Evolutionary conservation across 2,888 invertebrate species (phyloP), one percentile per base, ranked within the genome.

Genomic region (Cephus nigrinus): DNA sequence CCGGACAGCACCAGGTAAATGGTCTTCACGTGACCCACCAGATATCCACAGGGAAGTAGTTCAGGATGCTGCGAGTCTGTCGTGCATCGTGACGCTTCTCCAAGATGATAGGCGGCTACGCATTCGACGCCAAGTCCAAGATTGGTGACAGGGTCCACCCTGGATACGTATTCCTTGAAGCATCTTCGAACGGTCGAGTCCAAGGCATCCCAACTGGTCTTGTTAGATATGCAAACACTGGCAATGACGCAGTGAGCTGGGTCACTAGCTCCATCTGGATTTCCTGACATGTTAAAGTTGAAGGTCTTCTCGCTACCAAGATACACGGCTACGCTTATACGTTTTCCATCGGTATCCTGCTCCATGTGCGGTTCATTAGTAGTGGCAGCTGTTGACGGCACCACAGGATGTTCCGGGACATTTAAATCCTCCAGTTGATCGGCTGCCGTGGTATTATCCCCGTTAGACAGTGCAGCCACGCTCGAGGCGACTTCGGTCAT

Each of bases 171-270:
- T 88, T 99, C 98, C 92, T 98, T 98, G 91, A 99, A 98, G 76
- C 97, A 96, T 91, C 97, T 95, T 86, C 97, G 94, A 82, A 98
- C 96, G 85, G 97, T 96, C 86, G 96, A 96, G 92, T 99, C 98
- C 87, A 99, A 93, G 89, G 97, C 96, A 90, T 98, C 97, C 99
- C 99, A 99, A 79, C 97, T 97, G 0, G 98, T 98, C 91, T 98
- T 97, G 80, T 97, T 96, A 84, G 97, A 97, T 82, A 98, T 96
- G 88, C 96, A 97, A 4, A 98, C 96, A 86, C 95, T 96, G 23
- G 98, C 98, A 88, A 98, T 96, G 5, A 96, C 93, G 88, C 96
- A 90, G 73, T 82, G 92, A 81, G 85, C 92, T 84, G 87, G 92
- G 86, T 86, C 91, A 83, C 84, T 91, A 84, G 85, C 91, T 90